Evolutionary conservation across 2,113 vertebrate genomes (phyloP), one percentile per base, ranked within the genome.

Genomic region (Melospiza melodia): DNA sequence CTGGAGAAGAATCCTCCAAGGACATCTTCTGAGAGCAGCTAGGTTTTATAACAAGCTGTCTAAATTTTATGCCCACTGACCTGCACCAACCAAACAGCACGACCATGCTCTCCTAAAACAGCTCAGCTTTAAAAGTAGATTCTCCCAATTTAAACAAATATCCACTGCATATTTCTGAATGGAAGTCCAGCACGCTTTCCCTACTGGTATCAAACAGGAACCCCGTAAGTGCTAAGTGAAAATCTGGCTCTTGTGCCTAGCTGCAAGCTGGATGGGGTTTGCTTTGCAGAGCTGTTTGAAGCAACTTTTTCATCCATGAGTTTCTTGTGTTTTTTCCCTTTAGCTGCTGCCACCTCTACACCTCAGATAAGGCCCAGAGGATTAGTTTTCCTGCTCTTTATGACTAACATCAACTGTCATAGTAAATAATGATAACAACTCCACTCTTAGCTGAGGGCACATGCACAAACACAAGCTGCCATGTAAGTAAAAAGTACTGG

Each of bases 211-310:
- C 31, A 75, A 22, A 89, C 20, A 73, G 37, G 5, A 86, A 24
- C 11, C 17, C 21, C 3, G 0, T 1, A 28, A 39, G 19, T 11
- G 14, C 37, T n/a, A 78, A 31, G 14, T 0, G 5, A 3, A 28
- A 41, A 49, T 27, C 15, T 3, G 3, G 48, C 21, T 44, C 39
- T 20, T 43, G 27, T 15, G 65, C 49, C 41, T 8, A 31, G 31
- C 35, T 63, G 35, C 39, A 63, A 71, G 37, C 66, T 65, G 33
- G 37, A 76, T 44, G 27, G 37, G 19, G 28, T 41, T 49, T 76
- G 46, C 55, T 86, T 13, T n/a, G 12, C 10, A 55, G 0, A 2
- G 54, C 57, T 84, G 14, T 41, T 75, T 59, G 21, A 71, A 89
- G 67, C 4, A 68, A 33, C 15, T 39, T 91, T 30, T 55, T 69